Evolutionary conservation across 37 sponge, comb jelly and placozoan species (phyloP).

Genomic region (Beroe forskalii): DNA sequence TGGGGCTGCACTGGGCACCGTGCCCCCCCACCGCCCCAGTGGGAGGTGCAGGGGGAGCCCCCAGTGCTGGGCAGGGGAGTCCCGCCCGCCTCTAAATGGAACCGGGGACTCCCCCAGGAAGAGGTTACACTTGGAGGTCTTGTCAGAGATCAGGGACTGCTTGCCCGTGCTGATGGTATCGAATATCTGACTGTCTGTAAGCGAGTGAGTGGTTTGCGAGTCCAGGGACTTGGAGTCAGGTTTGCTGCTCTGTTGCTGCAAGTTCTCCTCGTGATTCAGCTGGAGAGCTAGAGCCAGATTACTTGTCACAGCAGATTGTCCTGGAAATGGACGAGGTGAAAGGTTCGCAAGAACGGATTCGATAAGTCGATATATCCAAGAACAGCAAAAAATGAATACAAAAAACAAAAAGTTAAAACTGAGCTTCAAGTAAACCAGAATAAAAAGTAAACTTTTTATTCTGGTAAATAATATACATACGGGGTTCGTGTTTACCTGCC

Average conservation of each 20-base stretch:
- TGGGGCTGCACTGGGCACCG: too few relatives aligned
- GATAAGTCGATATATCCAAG: too few relatives aligned
- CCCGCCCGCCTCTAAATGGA: neutral
- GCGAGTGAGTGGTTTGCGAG: constrained; percentile 33
- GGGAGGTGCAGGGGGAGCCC: neutral
- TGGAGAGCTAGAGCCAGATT: constrained; percentile 32
- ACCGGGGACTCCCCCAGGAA: constrained; percentile 42
- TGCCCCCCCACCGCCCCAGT: too few relatives aligned
- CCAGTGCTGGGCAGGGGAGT: neutral
- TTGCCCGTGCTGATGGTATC: constrained; percentile 44
- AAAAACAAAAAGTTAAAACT: too few relatives aligned
- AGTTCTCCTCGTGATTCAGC: constrained; percentile 65
- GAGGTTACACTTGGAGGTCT: constrained; percentile 54
- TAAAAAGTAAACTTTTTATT: too few relatives aligned
- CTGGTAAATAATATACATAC: too few relatives aligned
- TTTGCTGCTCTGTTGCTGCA: too few relatives aligned
- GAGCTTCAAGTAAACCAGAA: too few relatives aligned
- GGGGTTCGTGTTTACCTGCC: neutral
- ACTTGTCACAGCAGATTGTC: neutral
- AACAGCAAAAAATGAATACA: too few relatives aligned
- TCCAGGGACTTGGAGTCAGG: constrained; percentile 42
- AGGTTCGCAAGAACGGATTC: too few relatives aligned
- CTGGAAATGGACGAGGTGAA: too few relatives aligned
- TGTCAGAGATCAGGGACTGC: constrained; percentile 38
- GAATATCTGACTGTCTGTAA: constrained; percentile 32